These are phyloP conservation scores for Grantiella picta DNA, from an alignment of 2,113 vertebrate genomes.

Conservation along the genomic window DNA sequence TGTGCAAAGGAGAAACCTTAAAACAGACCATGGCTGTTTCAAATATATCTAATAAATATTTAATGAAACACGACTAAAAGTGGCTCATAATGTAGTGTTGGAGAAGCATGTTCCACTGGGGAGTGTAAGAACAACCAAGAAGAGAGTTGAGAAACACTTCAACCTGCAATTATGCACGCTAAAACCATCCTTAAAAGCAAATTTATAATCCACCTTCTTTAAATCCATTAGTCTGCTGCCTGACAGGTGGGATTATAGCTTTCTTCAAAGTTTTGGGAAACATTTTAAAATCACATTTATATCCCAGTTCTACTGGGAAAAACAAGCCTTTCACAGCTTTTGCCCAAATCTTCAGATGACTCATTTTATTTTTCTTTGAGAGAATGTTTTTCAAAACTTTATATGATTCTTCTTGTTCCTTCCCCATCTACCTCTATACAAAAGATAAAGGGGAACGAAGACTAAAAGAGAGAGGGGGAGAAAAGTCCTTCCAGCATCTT, in stretches of 20 bases:
- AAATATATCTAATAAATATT: constrained; percentile 59
- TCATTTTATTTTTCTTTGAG: constrained; percentile 15
- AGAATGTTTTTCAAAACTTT: background rate
- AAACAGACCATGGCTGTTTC: background rate
- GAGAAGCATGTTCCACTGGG: background rate
- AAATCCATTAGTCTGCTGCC: constrained; percentile 29
- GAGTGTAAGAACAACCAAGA: background rate
- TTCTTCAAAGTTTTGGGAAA: constrained; percentile 52
- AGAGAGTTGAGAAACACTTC: background rate
- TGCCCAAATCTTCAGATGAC: background rate
- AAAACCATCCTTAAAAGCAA: constrained; percentile 55
- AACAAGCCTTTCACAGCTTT: constrained; percentile 40
- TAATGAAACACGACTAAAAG: constrained; percentile 56
- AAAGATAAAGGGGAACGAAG: background rate
- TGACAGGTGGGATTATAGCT: constrained; percentile 56
- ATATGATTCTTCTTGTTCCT: background rate
- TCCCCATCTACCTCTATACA: background rate
- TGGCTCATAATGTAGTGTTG: constrained; percentile 13
- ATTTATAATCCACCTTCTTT: constrained; percentile 44
- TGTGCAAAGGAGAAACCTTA: constrained; percentile 1
- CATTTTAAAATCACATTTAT: constrained; percentile 38
- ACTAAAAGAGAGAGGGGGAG: background rate
- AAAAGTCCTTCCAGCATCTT: background rate
- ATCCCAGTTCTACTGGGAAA: constrained; percentile 55
- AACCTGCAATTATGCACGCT: constrained; percentile 15